phyloP scores from a whole-genome alignment of 2,113 vertebrate genomes.

The Hippocampus abdominalis region DNA sequence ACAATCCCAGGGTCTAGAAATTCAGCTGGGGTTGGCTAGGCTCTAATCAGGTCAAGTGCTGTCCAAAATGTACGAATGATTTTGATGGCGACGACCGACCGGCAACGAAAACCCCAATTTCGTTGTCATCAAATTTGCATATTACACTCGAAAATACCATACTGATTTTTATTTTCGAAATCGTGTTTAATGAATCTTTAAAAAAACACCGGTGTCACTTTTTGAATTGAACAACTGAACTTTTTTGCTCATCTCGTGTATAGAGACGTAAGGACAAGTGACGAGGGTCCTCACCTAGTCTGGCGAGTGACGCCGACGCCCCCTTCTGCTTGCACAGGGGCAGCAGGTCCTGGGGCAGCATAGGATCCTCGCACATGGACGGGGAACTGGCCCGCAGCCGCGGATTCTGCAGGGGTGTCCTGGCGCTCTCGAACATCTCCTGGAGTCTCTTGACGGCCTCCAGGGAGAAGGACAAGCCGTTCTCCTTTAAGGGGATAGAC shows the following conservation, averaged over 20 bases:
- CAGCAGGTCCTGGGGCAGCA: constrained; percentile 74
- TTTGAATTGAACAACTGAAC: too few species aligned
- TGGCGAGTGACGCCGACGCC: constrained; percentile 53
- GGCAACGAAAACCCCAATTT: too few species aligned
- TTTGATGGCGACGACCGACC: too few species aligned
- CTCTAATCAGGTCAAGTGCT: too few species aligned
- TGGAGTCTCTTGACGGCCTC: constrained; percentile 79
- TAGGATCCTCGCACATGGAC: constrained; percentile 57
- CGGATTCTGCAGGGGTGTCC: constrained; percentile 18
- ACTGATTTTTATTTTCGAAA: too few species aligned
- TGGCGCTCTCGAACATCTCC: constrained; percentile 44
- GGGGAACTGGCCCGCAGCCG: neutral
- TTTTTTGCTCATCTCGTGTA: neutral
- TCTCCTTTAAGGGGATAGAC: constrained; percentile 67
- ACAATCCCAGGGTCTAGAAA: too few species aligned
- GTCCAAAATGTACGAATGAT: too few species aligned
- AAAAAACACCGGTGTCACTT: too few species aligned
- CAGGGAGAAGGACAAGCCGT: constrained; percentile 71
- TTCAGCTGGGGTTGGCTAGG: too few species aligned
- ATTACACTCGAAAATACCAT: too few species aligned
- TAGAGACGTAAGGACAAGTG: neutral
- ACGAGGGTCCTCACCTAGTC: constrained; percentile 66
- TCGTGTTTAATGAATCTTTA: too few species aligned
- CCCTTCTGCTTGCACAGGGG: constrained; percentile 67
- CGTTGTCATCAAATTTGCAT: too few species aligned